These are phyloP conservation scores for Bugulina stolonifera DNA, from an alignment of 2,888 invertebrate genomes.

Conservation along the genomic window DNA sequence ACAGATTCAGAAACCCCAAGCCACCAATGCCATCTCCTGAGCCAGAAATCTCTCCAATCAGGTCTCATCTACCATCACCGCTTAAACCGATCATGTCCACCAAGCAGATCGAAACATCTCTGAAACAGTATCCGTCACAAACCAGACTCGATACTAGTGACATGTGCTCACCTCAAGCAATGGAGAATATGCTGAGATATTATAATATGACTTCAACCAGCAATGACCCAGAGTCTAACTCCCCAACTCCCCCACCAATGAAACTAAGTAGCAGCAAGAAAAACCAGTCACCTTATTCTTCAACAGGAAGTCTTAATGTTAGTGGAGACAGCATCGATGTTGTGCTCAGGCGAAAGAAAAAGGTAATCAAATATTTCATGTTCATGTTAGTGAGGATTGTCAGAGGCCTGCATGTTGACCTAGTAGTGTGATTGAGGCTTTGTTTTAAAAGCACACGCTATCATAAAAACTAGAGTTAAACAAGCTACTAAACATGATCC, in stretches of 20 bases:
- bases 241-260: not conserved
- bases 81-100: slow-evolving; percentile 9
- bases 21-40: slow-evolving; percentile 18
- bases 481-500: no score
- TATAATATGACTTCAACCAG: not conserved
- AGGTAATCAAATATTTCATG: no score
- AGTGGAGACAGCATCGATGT: slow-evolving; percentile 21
- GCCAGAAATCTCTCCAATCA: not conserved
- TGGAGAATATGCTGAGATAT: slow-evolving; percentile 24
- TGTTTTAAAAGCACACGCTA: no score
- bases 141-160: slow-evolving; percentile 4
- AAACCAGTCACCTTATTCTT: slow-evolving; percentile 20
- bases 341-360: not conserved
- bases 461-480: no score
- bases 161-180: not conserved
- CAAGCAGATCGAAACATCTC: not conserved
- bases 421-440: no score
- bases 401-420: no score
- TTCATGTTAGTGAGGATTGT: no score
- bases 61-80: not conserved
- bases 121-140: slow-evolving; percentile 14
- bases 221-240: not conserved
- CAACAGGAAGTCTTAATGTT: slow-evolving; percentile 18
- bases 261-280: slow-evolving; percentile 7
- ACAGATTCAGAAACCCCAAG: not conserved